Evolutionary conservation across 1,140 invertebrate genomes (phyloP), one percentile per base, ranked within the genome.

Genomic region (Tetramorium simillimum): DNA sequence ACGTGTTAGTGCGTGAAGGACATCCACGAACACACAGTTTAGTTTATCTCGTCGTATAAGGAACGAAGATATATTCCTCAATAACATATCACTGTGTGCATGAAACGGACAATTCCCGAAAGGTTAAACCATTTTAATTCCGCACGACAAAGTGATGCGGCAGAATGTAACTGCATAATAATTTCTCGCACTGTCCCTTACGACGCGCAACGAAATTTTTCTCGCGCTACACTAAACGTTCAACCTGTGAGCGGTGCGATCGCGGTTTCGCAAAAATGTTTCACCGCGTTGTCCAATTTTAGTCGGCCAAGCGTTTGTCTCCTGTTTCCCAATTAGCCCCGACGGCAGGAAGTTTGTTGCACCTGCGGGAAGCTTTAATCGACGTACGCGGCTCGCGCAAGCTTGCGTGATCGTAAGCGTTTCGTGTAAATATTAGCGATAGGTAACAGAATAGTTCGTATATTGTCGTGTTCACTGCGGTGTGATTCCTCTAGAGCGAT

Each of bases 381-480:
- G 67, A 81, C 76, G 67, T 53, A 43, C n/a, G 21, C 62, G 56
- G 28, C 56, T 69, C 78, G 73, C 72, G 65, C 28, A n/a, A 12
- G 40, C n/a, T 46, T 28, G 67, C 60, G 28, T 58, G 63, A n/a
- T 46, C 63, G 43, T 73, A 73, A 56, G 28, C 58, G 37, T 88
- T 58, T 69, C 40, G 65, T 90, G 88, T 89, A 87, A 89, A 89
- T 89, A 90, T 87, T 90, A 89, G 78, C n/a, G 14, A 28, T 86
- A 86, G 70, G 46, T 82, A 86, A 89, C 58, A 24, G 51, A 86
- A 67, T 81, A 53, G 10, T 63, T 49, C 37, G 37, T 51, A 51
- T 49, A 56, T 69, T 24, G 37, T 75, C 58, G 67, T 43, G 70
- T 86, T 78, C 87, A 65, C 40, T 49, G 40, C 53, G 72, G 76